Evolutionary conservation across 2,113 vertebrate genomes (phyloP).

Genomic region (Dasyurus viverrinus): DNA sequence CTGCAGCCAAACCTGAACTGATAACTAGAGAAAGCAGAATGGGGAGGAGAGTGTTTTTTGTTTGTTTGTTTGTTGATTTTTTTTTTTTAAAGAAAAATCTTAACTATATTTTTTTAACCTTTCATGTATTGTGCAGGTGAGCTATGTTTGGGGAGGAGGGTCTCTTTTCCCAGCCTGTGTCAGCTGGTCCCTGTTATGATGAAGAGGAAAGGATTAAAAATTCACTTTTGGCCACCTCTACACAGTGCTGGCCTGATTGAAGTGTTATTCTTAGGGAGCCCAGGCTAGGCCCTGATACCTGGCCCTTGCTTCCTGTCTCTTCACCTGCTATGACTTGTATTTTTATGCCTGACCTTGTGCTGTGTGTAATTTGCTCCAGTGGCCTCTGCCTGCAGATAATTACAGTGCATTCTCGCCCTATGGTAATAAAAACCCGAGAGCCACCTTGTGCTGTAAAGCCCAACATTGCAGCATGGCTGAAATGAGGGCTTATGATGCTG

Average conservation of each 20-base stretch:
- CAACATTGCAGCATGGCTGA: background rate
- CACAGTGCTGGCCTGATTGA: background rate
- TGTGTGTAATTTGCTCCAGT: slow-evolving; percentile 6
- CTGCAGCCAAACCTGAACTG: background rate
- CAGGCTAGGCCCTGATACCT: background rate
- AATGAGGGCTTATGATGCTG: background rate
- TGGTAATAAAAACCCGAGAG: slow-evolving; percentile 25
- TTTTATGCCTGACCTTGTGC: background rate
- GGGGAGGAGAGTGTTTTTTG: background rate
- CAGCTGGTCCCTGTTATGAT: background rate
- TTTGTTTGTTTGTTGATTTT: background rate
- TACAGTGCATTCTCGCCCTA: background rate
- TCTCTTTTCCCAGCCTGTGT: background rate
- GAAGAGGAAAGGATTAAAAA: background rate
- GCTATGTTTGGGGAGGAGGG: background rate
- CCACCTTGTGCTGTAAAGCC: background rate
- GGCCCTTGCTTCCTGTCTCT: slow-evolving; percentile 5
- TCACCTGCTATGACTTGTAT: background rate
- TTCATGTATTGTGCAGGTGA: background rate
- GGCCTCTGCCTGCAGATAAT: background rate
- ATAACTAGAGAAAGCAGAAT: slow-evolving; percentile 32
- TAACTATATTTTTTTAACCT: background rate
- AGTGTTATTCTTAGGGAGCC: background rate
- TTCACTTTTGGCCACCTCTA: background rate
- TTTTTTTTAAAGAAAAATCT: background rate